Percentiles rank a stretch among this genome's conserved stretches.
Conservation (phyloP, 2,797 vertebrate genomes). For the Atherinosoma microstoma region DNA sequence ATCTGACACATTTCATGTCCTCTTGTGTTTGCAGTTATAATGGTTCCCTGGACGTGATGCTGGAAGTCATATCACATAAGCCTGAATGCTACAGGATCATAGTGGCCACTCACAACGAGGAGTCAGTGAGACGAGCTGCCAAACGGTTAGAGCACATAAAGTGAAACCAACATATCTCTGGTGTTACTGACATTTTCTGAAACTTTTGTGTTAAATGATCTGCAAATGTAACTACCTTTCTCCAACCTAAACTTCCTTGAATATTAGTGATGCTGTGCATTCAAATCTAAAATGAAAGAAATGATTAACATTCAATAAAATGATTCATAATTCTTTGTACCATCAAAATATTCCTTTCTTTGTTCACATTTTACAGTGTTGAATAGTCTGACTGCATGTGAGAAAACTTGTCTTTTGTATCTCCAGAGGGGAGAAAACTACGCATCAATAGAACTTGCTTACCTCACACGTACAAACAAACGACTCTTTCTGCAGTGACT, state of each 20-base stretch:
- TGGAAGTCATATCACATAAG: conserved; percentile 79
- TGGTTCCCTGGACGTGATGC: conserved; percentile 83
- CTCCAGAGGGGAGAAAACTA: not conserved
- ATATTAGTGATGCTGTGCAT: too few relatives aligned
- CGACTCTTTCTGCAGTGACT: too few relatives aligned
- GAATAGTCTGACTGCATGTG: not conserved
- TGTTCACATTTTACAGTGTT: not conserved
- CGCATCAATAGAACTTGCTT: too few relatives aligned
- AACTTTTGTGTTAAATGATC: not conserved
- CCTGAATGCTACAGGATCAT: conserved; percentile 84
- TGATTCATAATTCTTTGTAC: too few relatives aligned
- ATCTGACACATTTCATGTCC: not conserved
- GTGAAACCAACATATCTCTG: not conserved
- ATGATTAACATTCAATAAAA: too few relatives aligned
- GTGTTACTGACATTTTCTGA: not conserved
- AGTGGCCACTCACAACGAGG: conserved; percentile 92
- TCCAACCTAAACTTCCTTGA: not conserved
- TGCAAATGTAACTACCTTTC: not conserved
- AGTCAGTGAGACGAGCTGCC: conserved; percentile 85
- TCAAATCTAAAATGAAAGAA: not conserved
- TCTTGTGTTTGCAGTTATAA: conserved; percentile 83
- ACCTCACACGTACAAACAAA: not conserved
- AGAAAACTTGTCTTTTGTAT: too few relatives aligned
- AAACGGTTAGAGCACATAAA: conserved; percentile 68
- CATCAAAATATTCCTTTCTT: not conserved